Conservation (phyloP, 2,113 vertebrate genomes). For the Neotoma lepida region DNA sequence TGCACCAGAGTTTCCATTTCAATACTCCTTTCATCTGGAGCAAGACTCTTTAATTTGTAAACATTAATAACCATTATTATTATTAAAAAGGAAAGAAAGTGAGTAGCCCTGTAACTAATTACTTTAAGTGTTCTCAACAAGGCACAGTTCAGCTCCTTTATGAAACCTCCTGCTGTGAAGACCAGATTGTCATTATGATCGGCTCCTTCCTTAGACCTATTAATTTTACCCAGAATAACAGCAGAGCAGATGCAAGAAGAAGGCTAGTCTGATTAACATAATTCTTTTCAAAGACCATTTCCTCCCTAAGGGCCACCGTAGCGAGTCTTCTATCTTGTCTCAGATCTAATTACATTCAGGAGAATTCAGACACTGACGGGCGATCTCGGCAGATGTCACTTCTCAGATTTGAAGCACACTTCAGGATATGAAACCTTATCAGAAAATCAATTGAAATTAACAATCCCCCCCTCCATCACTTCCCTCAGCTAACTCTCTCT, state of each 20-base stretch:
- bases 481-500: background rate
- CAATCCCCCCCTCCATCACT: constrained; percentile 48
- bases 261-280: constrained; percentile 85
- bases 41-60: constrained; percentile 84
- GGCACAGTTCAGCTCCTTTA: constrained; percentile 85
- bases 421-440: constrained; percentile 77
- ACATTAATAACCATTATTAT: constrained; percentile 88
- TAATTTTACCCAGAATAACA: constrained; percentile 87
- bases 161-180: constrained; percentile 83
- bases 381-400: constrained; percentile 81
- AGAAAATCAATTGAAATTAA: constrained; percentile 77
- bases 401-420: constrained; percentile 80
- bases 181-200: constrained; percentile 86
- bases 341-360: constrained; percentile 77
- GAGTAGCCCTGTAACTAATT: constrained; percentile 87
- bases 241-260: constrained; percentile 86
- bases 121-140: constrained; percentile 87
- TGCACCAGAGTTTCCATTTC: background rate
- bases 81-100: constrained; percentile 85
- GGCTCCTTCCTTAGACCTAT: constrained; percentile 85
- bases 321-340: constrained; percentile 83
- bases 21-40: constrained; percentile 72
- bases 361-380: constrained; percentile 75
- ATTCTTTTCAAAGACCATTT: constrained; percentile 81
- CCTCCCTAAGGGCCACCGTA: constrained; percentile 83